A percentile compares a stretch with the other conserved stretches of the same genome.
phyloP scores from a whole-genome alignment of 2,797 vertebrate species.

The Eulemur albifrons region DNA sequence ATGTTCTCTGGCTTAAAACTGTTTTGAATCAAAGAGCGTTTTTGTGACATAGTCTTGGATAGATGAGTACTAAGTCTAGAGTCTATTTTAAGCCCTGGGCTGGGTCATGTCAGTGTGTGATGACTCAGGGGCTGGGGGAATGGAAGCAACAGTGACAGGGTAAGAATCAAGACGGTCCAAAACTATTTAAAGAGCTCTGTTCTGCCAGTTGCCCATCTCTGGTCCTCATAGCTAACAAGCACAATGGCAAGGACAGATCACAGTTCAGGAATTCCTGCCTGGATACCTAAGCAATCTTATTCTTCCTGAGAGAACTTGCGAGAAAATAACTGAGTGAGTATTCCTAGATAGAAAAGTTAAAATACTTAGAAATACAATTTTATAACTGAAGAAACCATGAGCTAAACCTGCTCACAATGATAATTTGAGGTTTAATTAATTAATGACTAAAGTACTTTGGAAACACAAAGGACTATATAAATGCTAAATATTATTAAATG shows the following conservation, averaged over 20 bases:
- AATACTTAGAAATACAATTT: constrained; percentile 57
- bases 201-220: neutral
- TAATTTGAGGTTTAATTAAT: constrained; percentile 79
- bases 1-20: neutral
- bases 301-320: neutral
- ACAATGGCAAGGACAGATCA: neutral
- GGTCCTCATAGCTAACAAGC: neutral
- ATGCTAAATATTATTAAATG: constrained; percentile 82
- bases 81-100: neutral
- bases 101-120: neutral
- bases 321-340: constrained; percentile 9
- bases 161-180: neutral
- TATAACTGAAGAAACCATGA: constrained; percentile 56
- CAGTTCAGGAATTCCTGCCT: neutral
- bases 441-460: constrained; percentile 76
- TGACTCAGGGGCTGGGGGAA: neutral
- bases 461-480: constrained; percentile 79
- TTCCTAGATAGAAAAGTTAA: constrained; percentile 40
- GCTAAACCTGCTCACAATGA: constrained; percentile 67
- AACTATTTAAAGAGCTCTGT: neutral
- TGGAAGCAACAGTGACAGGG: neutral
- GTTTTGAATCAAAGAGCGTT: neutral
- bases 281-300: neutral
- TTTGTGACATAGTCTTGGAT: neutral
- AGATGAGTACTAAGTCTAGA: neutral